phyloP scores from a whole-genome alignment of 2,888 invertebrate genomes.

The Carcina quercana region DNA sequence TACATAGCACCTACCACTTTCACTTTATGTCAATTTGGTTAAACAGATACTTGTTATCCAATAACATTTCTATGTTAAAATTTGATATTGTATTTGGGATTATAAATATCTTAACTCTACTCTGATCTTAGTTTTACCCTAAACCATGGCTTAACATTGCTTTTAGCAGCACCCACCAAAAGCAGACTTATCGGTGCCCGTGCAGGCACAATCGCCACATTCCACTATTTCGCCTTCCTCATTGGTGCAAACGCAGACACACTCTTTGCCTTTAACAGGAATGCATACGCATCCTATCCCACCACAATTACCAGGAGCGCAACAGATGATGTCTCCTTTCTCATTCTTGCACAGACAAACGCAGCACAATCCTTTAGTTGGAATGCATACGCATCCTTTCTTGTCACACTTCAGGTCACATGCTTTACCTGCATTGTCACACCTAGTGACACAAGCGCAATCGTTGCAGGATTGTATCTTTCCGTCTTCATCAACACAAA shows the following conservation, averaged over 20 bases:
- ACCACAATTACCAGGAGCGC: slow-evolving; percentile 15
- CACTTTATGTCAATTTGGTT: no score
- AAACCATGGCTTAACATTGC: no score
- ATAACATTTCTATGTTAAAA: no score
- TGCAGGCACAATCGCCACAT: slow-evolving; percentile 22
- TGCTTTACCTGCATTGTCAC: slow-evolving; percentile 13
- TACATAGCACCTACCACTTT: no score
- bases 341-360: slow-evolving; percentile 22
- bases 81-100: no score
- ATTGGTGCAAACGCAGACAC: slow-evolving; percentile 23
- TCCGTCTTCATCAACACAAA: slow-evolving; percentile 13
- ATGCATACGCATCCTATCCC: slow-evolving; percentile 28
- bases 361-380: slow-evolving; percentile 21
- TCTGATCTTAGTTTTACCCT: no score
- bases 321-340: slow-evolving; percentile 18
- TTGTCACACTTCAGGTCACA: slow-evolving; percentile 14
- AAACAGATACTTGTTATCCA: no score
- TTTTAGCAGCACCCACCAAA: not conserved
- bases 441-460: slow-evolving; percentile 22
- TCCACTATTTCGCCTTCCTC: slow-evolving; percentile 16
- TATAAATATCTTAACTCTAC: no score
- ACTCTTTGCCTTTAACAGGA: slow-evolving; percentile 21
- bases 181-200: not conserved
- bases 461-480: slow-evolving; percentile 4
- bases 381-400: slow-evolving; percentile 19